Evolutionary conservation across 2,113 vertebrate genomes (phyloP), one percentile per base, ranked within the genome.

Genomic region (Crotalus horridus): DNA sequence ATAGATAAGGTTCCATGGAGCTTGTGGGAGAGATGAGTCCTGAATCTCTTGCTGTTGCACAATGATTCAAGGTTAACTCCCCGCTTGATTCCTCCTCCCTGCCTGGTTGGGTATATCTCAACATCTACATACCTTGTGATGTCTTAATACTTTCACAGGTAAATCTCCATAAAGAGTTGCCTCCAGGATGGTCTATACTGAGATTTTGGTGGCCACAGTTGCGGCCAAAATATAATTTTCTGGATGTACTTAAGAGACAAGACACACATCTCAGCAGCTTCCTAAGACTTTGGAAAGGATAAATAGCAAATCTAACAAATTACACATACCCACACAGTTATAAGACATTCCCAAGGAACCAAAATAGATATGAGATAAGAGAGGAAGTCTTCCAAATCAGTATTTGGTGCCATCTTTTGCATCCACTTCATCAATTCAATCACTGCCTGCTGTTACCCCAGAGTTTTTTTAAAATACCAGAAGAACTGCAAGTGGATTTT

Each of bases 391-490:
- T 94, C 85, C 94, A 96, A 85, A 89, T 93, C 94, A 53, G 89
- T 6, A 3, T 11, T 48, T 26, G 6, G 43, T 29, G 48, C n/a
- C 51, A 6, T n/a, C 53, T 15, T 91, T 48, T 51, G 12, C 21
- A 51, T 88, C 58, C 26, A 64, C 33, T 91, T 91, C 85, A 81
- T 69, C 43, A 43, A 88, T 1, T 93, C 94, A 26, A 81, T 95
- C 92, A 93, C 95, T 0, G 33, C 92, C 0, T 0, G 46, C 94
- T 4, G 94, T 95, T 95, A 94, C 94, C 96, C 94, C 94, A 94
- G 95, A 94, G 94, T 91, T 96, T 97, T 95, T 95, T 94, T 96
- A 94, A 95, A 96, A 96, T 95, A 94, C 96, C 61, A 48, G 89
- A 95, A 95, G 96, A 95, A 94, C 95, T 0, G 95, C 86, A 94